These are phyloP conservation scores for Drosophila ezoana DNA, from an alignment of 2,888 invertebrate species.

Conservation along the genomic window DNA sequence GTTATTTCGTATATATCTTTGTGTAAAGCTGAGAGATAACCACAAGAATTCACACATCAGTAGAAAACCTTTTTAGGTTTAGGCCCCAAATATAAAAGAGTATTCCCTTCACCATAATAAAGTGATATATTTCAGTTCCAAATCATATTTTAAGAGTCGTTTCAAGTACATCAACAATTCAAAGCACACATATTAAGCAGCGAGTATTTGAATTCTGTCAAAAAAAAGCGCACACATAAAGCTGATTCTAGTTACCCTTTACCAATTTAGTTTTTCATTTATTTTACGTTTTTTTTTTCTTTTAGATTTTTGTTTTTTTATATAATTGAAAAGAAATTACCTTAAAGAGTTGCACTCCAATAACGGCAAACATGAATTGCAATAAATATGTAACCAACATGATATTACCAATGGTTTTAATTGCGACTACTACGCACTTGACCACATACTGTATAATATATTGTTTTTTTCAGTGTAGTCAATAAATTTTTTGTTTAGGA, in stretches of 20 bases:
- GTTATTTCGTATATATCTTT: slow-evolving; percentile 17
- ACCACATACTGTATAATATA: slow-evolving; percentile 95
- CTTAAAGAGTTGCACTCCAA: slow-evolving; percentile 99
- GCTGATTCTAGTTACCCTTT: slow-evolving; percentile 64
- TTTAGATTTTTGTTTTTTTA: slow-evolving; percentile 36
- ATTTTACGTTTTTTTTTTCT: slow-evolving; percentile 51
- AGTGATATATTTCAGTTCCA: slow-evolving; percentile 3
- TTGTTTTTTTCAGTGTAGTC: slow-evolving; percentile 50
- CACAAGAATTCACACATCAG: slow-evolving; percentile 25
- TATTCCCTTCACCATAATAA: background rate
- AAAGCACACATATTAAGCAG: slow-evolving; percentile 72
- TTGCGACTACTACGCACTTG: slow-evolving; percentile 99
- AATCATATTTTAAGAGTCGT: slow-evolving; percentile 21
- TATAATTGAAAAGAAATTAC: slow-evolving; percentile 79
- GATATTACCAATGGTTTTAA: slow-evolving; percentile 99
- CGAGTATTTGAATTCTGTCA: slow-evolving; percentile 33
- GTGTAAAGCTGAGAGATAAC: slow-evolving; percentile 35
- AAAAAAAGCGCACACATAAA: slow-evolving; percentile 74
- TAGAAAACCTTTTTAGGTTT: slow-evolving; percentile 8
- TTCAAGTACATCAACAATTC: slow-evolving; percentile 46
- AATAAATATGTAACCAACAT: slow-evolving; percentile 99
- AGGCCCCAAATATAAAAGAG: slow-evolving; percentile 8
- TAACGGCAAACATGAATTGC: slow-evolving; percentile 99
- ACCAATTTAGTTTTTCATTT: slow-evolving; percentile 40
- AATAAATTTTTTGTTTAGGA: slow-evolving; percentile 33